These are phyloP conservation scores for Luperina nickerlii DNA, from an alignment of 2,888 invertebrate genomes.

Conservation along the genomic window DNA sequence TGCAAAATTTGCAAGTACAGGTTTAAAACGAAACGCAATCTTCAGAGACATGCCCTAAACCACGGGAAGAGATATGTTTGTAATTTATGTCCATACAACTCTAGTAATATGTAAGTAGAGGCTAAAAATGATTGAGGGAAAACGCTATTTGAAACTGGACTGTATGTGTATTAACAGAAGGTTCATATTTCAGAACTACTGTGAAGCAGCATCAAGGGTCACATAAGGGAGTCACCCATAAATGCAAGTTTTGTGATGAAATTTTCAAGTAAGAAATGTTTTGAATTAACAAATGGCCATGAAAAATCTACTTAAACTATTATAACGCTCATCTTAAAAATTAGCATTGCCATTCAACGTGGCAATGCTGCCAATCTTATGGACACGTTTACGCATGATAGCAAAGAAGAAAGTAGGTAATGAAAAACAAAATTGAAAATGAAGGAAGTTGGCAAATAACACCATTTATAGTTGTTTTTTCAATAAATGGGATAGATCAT, in stretches of 20 bases:
- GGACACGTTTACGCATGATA: neutral
- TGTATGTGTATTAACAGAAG: neutral
- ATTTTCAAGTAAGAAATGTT: slow-evolving; percentile 81
- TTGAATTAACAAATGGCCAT: neutral
- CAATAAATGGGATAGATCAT: neutral
- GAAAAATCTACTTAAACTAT: neutral
- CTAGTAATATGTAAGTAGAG: slow-evolving; percentile 83
- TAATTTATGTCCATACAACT: slow-evolving; percentile 83
- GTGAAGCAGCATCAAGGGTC: slow-evolving; percentile 86
- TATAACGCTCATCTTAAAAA: neutral
- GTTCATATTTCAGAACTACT: slow-evolving; percentile 78
- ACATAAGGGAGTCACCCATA: slow-evolving; percentile 86
- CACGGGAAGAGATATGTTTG: slow-evolving; percentile 87
- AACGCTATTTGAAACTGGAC: neutral
- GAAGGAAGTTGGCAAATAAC: neutral
- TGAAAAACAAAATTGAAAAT: neutral
- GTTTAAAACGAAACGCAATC: slow-evolving; percentile 80
- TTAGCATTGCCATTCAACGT: neutral
- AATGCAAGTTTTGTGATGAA: slow-evolving; percentile 86
- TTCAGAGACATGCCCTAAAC: slow-evolving; percentile 82
- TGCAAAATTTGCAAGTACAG: slow-evolving; percentile 84
- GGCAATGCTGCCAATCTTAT: neutral
- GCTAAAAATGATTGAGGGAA: neutral
- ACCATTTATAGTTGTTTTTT: neutral
- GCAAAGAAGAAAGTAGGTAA: no score